phyloP scores from a whole-genome alignment of 2,888 invertebrate species.

The Dicyrtomina minuta region DNA sequence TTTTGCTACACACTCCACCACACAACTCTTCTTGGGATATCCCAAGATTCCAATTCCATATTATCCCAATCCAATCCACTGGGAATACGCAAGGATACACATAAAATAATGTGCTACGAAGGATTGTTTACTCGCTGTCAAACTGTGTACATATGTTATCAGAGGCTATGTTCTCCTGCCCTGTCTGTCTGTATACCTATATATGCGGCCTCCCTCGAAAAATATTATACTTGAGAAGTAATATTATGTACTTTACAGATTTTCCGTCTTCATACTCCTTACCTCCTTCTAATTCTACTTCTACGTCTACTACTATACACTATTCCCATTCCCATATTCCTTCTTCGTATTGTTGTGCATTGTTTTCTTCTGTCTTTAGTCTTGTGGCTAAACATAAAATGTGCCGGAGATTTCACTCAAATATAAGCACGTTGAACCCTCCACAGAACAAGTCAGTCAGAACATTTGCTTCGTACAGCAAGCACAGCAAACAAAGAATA shows the following conservation, averaged over 20 bases:
- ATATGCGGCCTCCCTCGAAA: conserved; percentile 6
- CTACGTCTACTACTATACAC: too few relatives aligned
- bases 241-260: neutral
- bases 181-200: neutral
- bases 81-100: conserved; percentile 21
- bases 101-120: too few relatives aligned
- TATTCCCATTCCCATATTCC: neutral
- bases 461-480: conserved; percentile 17
- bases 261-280: too few relatives aligned
- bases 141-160: too few relatives aligned
- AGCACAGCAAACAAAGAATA: conserved; percentile 9
- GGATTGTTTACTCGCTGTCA: conserved; percentile 20
- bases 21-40: conserved; percentile 31
- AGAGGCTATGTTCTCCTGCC: neutral
- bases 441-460: conserved; percentile 23
- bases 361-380: neutral
- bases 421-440: conserved; percentile 31
- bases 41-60: conserved; percentile 35
- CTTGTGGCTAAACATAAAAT: neutral
- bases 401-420: conserved; percentile 30
- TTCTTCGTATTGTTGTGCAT: neutral
- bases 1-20: too few relatives aligned
- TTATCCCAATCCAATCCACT: neutral
- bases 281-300: too few relatives aligned
- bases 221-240: neutral